Percentiles rank a stretch among this genome's conserved stretches.
Conservation (phyloP, 2,888 invertebrate genomes). For the Erannis defoliaria region DNA sequence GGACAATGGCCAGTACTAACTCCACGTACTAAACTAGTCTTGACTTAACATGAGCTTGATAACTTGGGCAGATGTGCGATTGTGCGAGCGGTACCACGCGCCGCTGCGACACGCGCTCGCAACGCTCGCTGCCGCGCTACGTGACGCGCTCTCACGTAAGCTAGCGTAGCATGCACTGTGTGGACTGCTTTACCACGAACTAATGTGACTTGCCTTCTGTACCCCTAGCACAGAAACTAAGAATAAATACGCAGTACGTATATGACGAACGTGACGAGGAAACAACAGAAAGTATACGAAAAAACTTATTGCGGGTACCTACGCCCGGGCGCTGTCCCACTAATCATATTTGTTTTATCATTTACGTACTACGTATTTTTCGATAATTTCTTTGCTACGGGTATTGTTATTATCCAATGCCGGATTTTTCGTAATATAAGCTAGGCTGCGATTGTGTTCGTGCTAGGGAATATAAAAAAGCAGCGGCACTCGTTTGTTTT, state of each 20-base stretch:
- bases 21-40: background rate
- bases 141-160: conserved; percentile 90
- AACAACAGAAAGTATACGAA: no score
- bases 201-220: background rate
- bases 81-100: conserved; percentile 88
- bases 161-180: conserved; percentile 58
- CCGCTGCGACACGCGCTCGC: conserved; percentile 88
- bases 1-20: background rate
- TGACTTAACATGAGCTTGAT: conserved; percentile 2
- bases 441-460: no score
- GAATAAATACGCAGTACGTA: no score
- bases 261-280: no score
- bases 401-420: background rate
- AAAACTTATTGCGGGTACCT: no score
- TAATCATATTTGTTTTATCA: no score
- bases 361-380: no score
- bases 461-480: no score
- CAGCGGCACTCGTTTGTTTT: no score
- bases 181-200: conserved; percentile 16
- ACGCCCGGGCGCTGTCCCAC: no score
- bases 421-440: background rate
- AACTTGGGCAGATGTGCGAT: conserved; percentile 72
- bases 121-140: conserved; percentile 88
- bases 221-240: no score
- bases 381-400: no score